Base-by-base conservation (phyloP, 2,888 invertebrate species). In the Thymelicus lineola region DNA sequence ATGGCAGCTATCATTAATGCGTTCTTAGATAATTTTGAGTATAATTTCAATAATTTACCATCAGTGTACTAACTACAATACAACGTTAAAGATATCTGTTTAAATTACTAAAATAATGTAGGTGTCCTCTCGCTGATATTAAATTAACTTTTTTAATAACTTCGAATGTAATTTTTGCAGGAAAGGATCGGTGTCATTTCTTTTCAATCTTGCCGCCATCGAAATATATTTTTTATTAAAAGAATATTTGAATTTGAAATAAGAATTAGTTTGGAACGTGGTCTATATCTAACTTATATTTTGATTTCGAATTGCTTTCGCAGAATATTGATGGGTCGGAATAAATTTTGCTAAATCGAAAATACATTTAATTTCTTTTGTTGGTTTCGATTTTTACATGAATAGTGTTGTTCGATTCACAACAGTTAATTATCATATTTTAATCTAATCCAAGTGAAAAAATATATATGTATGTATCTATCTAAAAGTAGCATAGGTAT, bases 131-230 rank as follows among this genome's bases (percentile, higher is more conserved):
- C 42, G 10, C 58, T 48, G 58, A 36, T 35, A 58, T 58, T 83
- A 77, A 86, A 87, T 82, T 81, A 86, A 85, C 84, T 85, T 86
- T 87, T 86, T 86, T 87, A 90, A 90, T 89, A 88, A 84, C 81
- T 80, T 79, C 80, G 81, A 83, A 78, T 76, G 76, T 79, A 85
- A 79, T 67, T 60, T 67, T 50, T 42, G n/a, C 69, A 77, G 57
- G 70, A 72, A 68, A 69, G 55, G 77, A 75, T 73, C 72, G 72
- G 71, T 71, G 74, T 74, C 71, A 76, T 79, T 81, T 76, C 71
- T 73, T 77, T 81, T 82, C 79, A 75, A 69, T 77, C 72, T 75
- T 75, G 74, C 63, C 68, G 72, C 72, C 53, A 53, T 42, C 42
- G 35, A 66, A 73, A 71, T 73, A 71, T 71, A 60, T 66, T 70